Conservation (phyloP, 2,797 vertebrate species). For the Halcyon chelicuti region DNA sequence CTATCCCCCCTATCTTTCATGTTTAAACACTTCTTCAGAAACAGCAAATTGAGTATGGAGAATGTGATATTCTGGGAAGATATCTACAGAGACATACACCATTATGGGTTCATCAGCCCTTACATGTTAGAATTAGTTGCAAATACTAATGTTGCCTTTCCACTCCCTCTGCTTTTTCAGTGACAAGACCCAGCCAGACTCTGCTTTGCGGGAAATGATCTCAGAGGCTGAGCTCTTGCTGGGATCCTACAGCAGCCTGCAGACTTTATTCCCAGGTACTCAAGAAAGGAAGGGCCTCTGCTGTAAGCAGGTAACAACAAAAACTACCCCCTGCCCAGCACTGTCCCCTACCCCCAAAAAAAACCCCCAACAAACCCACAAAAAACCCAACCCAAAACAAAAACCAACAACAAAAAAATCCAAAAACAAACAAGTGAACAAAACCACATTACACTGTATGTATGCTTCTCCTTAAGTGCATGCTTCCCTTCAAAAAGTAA, state of each 20-base stretch:
- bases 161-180: background rate
- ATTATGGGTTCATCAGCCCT: background rate
- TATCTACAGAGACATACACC: background rate
- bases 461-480: too few relatives aligned
- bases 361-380: too few relatives aligned
- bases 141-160: background rate
- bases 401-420: background rate
- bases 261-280: background rate
- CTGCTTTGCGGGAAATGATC: background rate
- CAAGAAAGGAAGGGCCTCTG: background rate
- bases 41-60: background rate
- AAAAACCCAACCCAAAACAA: too few relatives aligned
- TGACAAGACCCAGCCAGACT: background rate
- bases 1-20: background rate
- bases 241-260: background rate
- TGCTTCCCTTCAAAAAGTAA: background rate
- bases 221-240: background rate
- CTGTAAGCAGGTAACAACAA: background rate
- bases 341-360: too few relatives aligned
- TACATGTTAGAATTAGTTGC: background rate
- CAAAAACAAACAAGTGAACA: too few relatives aligned
- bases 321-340: rapidly evolving
- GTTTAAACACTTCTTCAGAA: background rate
- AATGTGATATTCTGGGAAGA: background rate
- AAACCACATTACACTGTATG: background rate